These are phyloP conservation scores for Drosophila mimica DNA, from an alignment of 2,888 invertebrate species.

Conservation along the genomic window DNA sequence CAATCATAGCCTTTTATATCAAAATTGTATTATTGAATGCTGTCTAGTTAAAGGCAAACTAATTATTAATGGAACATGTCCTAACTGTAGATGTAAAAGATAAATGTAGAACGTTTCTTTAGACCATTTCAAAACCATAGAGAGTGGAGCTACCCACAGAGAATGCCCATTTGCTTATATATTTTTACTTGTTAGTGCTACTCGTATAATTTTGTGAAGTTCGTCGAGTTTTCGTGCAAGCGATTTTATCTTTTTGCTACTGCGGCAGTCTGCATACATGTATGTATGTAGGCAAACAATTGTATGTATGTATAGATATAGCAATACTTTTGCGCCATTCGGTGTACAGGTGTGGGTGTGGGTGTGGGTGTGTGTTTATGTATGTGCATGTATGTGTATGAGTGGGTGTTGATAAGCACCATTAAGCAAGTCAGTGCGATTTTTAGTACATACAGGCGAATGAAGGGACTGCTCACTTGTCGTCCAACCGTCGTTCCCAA, in stretches of 20 bases:
- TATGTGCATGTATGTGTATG: constrained; percentile 5
- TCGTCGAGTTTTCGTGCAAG: constrained; percentile 35
- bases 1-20: neutral
- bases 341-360: neutral
- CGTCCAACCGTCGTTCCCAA: constrained; percentile 57
- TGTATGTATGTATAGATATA: constrained; percentile 1
- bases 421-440: constrained; percentile 49
- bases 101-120: neutral
- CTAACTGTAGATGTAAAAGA: neutral
- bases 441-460: constrained; percentile 20
- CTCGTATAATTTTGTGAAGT: constrained; percentile 38
- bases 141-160: neutral
- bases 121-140: neutral
- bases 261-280: constrained; percentile 26
- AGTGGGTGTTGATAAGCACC: constrained; percentile 40
- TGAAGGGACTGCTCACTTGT: constrained; percentile 56
- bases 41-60: neutral
- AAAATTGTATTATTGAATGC: neutral
- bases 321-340: neutral
- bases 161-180: neutral
- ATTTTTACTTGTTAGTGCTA: constrained; percentile 19
- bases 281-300: constrained; percentile 17
- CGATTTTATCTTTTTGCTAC: constrained; percentile 41
- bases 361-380: neutral
- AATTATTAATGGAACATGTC: neutral